phyloP scores from a whole-genome alignment of 2,113 vertebrate species.

The Empidonax alnorum region DNA sequence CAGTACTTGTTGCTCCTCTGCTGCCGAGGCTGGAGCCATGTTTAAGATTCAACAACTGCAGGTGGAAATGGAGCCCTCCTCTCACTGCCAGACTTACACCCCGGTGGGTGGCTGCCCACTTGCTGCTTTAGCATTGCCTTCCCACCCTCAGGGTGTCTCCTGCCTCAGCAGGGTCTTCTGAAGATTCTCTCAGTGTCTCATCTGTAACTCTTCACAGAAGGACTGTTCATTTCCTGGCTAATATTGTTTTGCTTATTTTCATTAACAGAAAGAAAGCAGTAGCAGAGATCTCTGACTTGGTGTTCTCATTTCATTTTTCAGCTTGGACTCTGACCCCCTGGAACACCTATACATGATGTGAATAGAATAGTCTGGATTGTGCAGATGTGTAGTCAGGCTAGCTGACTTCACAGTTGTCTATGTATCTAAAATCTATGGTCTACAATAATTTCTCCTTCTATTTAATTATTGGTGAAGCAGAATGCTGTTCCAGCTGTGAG shows the following conservation, averaged over 20 bases:
- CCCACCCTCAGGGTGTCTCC: neutral
- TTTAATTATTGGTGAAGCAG: neutral
- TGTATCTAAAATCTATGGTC: neutral
- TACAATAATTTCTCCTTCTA: neutral
- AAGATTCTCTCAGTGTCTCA: neutral
- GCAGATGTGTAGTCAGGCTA: neutral
- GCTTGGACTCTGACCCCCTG: neutral
- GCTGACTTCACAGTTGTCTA: neutral
- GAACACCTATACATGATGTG: neutral
- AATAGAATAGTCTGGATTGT: neutral
- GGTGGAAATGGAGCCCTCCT: neutral
- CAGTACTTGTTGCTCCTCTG: neutral
- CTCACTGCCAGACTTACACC: neutral
- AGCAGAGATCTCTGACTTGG: neutral
- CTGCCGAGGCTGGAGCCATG: neutral
- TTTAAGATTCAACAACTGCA: neutral
- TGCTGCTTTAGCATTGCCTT: neutral
- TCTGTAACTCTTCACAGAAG: neutral
- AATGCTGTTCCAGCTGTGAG: conserved; percentile 2
- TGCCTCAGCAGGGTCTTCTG: neutral
- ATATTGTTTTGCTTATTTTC: neutral
- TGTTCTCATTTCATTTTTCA: neutral
- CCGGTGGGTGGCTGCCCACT: neutral
- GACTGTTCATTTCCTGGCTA: neutral
- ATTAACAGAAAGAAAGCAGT: neutral